Conservation (phyloP, 2,113 vertebrate species). For the Callorhinus ursinus region DNA sequence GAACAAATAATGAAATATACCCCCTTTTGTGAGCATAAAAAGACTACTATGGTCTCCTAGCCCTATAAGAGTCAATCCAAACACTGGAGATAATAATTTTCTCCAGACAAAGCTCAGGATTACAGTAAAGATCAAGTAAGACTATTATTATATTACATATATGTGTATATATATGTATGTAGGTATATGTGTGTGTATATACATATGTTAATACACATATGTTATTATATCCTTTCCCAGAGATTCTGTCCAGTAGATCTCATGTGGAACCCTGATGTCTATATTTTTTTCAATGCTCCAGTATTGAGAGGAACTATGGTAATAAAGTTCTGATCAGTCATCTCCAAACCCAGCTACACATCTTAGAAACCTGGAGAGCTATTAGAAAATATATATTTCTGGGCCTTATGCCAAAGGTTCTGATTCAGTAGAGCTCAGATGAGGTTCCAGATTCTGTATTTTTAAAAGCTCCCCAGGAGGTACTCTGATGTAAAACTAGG, state of each 20-base stretch:
- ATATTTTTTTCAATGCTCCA: not conserved
- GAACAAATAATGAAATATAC: not conserved
- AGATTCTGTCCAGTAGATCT: not conserved
- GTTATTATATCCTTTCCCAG: not conserved
- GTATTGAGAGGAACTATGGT: not conserved
- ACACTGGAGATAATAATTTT: not conserved
- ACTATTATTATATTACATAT: not conserved
- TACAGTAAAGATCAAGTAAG: not conserved
- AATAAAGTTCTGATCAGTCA: not conserved
- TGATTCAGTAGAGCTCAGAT: not conserved
- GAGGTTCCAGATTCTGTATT: not conserved
- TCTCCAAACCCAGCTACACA: not conserved
- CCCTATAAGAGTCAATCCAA: not conserved
- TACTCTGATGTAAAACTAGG: not conserved
- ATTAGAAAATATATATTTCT: not conserved
- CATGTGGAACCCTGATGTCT: not conserved
- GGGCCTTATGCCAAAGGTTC: not conserved
- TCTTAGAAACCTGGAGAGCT: not conserved
- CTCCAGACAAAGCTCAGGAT: not conserved
- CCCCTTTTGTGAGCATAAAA: not conserved
- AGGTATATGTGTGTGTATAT: not conserved
- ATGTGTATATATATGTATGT: not conserved
- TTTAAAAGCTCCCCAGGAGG: not conserved
- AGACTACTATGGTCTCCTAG: not conserved
- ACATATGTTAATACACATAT: not conserved